phyloP scores from a whole-genome alignment of 37 sponge, comb jelly and placozoan genomes.

The Theonella swinhoei region DNA sequence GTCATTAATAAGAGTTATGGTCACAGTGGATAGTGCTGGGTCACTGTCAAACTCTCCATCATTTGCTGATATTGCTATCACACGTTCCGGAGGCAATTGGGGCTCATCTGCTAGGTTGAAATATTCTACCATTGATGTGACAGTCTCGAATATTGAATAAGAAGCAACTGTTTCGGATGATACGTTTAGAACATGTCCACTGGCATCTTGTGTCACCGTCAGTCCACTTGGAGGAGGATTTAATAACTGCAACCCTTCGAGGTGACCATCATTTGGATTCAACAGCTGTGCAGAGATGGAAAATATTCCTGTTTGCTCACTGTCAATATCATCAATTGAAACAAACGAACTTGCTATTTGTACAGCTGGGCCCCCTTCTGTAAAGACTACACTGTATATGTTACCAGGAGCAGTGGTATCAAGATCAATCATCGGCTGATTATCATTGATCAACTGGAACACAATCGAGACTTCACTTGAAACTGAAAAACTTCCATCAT shows the following conservation, averaged over 20 bases:
- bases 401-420: background rate
- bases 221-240: background rate
- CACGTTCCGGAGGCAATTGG: constrained; percentile 4
- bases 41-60: constrained; percentile 49
- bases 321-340: constrained; percentile 40
- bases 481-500: constrained; percentile 35
- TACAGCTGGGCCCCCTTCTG: constrained; percentile 49
- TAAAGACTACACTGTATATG: constrained; percentile 30
- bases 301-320: background rate
- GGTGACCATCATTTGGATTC: constrained; percentile 31
- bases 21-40: constrained; percentile 17
- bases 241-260: constrained; percentile 14
- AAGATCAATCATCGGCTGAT: constrained; percentile 21
- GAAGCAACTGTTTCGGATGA: background rate
- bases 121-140: constrained; percentile 30
- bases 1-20: constrained; percentile 43
- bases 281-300: background rate
- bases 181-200: constrained; percentile 13
- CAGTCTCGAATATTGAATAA: constrained; percentile 24
- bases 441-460: constrained; percentile 36
- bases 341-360: constrained; percentile 28
- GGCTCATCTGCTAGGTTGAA: constrained; percentile 72
- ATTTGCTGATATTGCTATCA: constrained; percentile 22
- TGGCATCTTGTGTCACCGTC: background rate
- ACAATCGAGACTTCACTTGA: background rate